A percentile compares a stretch with the other conserved stretches of the same genome.
Conservation (phyloP, 2,797 vertebrate genomes). For the Myripristis murdjan region DNA sequence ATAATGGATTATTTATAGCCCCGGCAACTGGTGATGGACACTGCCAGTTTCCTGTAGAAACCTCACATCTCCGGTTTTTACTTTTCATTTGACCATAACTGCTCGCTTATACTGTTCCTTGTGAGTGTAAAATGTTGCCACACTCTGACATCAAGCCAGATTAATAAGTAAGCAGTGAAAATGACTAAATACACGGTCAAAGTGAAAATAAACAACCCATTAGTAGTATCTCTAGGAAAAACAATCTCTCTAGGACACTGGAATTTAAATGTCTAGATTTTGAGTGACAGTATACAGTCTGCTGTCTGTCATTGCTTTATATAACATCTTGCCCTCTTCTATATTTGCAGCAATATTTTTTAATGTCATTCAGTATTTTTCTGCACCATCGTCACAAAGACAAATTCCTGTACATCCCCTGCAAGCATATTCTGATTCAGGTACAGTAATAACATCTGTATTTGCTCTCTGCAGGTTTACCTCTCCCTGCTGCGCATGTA, state of each 20-base stretch:
- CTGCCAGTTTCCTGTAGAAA: conserved; percentile 1
- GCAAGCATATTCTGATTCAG: background rate
- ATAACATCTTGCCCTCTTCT: background rate
- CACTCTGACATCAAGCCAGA: background rate
- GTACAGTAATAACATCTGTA: background rate
- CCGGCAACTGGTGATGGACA: background rate
- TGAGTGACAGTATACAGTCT: no score
- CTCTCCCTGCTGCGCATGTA: conserved; percentile 98
- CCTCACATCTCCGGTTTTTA: background rate
- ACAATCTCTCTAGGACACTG: background rate
- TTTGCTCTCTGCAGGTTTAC: conserved; percentile 88
- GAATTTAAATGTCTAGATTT: no score
- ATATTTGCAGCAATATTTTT: no score
- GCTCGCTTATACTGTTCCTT: conserved; percentile 5
- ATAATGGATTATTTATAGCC: conserved; percentile 44
- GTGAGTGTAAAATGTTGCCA: background rate
- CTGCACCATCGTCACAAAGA: background rate
- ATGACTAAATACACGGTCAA: background rate
- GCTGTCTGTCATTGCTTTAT: background rate
- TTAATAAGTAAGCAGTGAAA: background rate
- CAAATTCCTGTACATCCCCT: background rate
- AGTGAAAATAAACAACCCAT: background rate
- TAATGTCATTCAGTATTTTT: no score
- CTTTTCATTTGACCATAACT: background rate
- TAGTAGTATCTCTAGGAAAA: background rate